These are phyloP conservation scores for Scleropages formosus DNA, from an alignment of 2,797 vertebrate species.

Conservation along the genomic window DNA sequence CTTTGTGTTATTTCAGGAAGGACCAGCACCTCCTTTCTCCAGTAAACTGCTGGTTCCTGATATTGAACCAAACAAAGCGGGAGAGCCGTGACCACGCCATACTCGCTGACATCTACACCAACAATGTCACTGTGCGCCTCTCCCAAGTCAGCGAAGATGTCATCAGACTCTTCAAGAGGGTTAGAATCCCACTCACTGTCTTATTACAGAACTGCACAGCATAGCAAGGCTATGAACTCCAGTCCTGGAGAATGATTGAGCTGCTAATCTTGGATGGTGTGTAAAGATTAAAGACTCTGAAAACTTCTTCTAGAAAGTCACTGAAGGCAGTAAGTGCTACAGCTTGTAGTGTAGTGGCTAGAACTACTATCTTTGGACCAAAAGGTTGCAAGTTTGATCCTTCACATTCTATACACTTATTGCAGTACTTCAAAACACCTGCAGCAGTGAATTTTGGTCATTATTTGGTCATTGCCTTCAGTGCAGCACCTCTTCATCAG, in stretches of 20 bases:
- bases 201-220: not conserved
- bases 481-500: too few species aligned
- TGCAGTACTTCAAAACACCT: too few species aligned
- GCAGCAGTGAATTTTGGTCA: too few species aligned
- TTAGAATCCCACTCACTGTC: constrained; percentile 53
- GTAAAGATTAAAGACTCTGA: too few species aligned
- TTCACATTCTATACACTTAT: too few species aligned
- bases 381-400: too few species aligned
- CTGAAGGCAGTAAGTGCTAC: too few species aligned
- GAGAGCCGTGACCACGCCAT: constrained; percentile 98
- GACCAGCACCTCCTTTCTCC: constrained; percentile 96
- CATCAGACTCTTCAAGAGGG: constrained; percentile 95
- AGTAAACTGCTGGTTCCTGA: constrained; percentile 97
- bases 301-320: too few species aligned
- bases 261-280: too few species aligned
- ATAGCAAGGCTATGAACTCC: not conserved
- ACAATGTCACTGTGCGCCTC: constrained; percentile 94
- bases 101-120: constrained; percentile 93
- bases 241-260: not conserved
- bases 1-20: constrained; percentile 71
- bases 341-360: too few species aligned
- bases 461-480: too few species aligned
- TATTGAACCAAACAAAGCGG: constrained; percentile 93
- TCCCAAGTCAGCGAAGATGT: constrained; percentile 97
- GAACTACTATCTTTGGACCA: too few species aligned